phyloP scores from a whole-genome alignment of 2,113 vertebrate species.

The Ovibos moschatus region DNA sequence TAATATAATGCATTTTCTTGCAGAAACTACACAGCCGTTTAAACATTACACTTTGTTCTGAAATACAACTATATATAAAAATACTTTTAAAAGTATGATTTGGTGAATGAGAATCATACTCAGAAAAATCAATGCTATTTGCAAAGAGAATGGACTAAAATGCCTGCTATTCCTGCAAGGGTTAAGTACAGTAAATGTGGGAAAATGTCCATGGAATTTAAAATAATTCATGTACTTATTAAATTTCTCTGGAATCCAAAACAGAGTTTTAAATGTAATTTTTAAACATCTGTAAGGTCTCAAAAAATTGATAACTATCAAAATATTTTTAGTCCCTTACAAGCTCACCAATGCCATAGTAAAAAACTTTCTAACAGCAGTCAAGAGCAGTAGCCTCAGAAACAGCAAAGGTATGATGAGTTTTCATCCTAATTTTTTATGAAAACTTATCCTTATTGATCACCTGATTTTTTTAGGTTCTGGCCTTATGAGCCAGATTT shows the following conservation, averaged over 20 bases:
- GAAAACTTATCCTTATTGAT: not conserved
- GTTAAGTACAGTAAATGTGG: not conserved
- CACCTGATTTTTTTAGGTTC: not conserved
- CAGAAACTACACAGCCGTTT: not conserved
- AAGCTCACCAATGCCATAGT: not conserved
- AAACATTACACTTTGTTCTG: not conserved
- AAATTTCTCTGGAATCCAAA: constrained; percentile 34
- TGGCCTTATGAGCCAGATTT: not conserved
- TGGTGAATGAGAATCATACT: not conserved
- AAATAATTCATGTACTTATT: constrained; percentile 4
- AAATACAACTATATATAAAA: not conserved
- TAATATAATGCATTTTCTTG: not conserved
- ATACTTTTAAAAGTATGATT: not conserved
- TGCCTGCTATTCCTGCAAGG: not conserved
- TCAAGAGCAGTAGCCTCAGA: not conserved
- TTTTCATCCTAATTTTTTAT: not conserved
- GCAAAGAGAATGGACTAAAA: constrained; percentile 59
- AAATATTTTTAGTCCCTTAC: not conserved
- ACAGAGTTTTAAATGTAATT: constrained; percentile 8
- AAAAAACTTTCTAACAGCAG: not conserved
- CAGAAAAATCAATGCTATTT: constrained; percentile 1
- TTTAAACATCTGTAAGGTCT: not conserved
- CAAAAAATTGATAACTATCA: not conserved
- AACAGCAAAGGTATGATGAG: not conserved
- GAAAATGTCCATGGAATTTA: not conserved